phyloP scores from a whole-genome alignment of 1,140 invertebrate species.

The Scaptomyza graminum region DNA sequence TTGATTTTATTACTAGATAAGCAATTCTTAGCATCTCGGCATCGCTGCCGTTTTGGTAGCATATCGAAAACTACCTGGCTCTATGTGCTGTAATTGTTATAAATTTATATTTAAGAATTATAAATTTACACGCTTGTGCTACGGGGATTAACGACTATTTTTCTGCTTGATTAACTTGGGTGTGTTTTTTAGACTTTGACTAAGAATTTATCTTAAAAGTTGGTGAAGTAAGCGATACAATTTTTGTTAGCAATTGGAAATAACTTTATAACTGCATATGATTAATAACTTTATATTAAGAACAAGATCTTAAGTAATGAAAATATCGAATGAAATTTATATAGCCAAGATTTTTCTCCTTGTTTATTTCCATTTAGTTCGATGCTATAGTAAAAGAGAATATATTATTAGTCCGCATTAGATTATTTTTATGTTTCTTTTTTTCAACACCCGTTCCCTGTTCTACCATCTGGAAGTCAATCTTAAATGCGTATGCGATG shows the following conservation, averaged over 20 bases:
- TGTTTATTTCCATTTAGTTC: no score
- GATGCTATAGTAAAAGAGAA: no score
- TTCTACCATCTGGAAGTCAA: no score
- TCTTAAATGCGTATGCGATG: background rate
- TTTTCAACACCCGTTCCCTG: no score
- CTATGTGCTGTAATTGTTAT: slow-evolving; percentile 25
- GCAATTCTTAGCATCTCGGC: background rate
- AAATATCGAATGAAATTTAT: no score
- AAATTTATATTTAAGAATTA: slow-evolving; percentile 45
- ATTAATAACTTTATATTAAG: no score
- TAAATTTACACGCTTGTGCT: slow-evolving; percentile 40
- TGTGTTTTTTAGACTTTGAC: background rate
- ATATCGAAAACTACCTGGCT: slow-evolving; percentile 48
- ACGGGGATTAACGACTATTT: background rate
- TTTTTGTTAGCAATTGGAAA: background rate
- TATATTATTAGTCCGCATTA: no score
- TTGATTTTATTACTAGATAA: slow-evolving; percentile 45
- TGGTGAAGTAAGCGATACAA: background rate
- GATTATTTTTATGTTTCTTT: no score
- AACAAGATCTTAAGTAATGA: no score
- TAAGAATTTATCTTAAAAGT: background rate
- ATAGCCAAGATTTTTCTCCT: no score
- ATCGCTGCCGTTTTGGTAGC: slow-evolving; percentile 60
- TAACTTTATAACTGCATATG: no score
- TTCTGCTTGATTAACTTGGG: background rate